A percentile compares a stretch with the other conserved stretches of the same genome.
Evolutionary conservation across 2,888 invertebrate species (phyloP).

Genomic region (Erebia epiphron): DNA sequence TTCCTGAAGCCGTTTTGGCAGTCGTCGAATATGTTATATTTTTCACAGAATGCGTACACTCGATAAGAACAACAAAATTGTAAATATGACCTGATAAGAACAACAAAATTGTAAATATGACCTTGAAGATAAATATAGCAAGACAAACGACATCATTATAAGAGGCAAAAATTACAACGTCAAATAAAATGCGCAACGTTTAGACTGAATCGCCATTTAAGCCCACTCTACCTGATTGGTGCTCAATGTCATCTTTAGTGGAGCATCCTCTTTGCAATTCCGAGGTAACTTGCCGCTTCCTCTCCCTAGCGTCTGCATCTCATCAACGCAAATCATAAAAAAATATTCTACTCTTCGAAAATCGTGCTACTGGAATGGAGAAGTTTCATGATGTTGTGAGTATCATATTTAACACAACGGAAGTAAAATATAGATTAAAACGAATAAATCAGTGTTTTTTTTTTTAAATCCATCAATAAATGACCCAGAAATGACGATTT

Average conservation of each 20-base stretch:
- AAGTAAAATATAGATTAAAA: too few relatives aligned
- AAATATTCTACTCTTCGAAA: not conserved
- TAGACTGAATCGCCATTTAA: constrained; percentile 47
- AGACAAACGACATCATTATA: not conserved
- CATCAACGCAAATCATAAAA: constrained; percentile 28
- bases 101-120: not conserved
- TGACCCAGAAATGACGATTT: too few relatives aligned
- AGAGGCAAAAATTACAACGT: constrained; percentile 31
- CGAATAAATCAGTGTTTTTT: too few relatives aligned
- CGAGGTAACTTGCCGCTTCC: constrained; percentile 74
- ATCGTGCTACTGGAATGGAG: not conserved
- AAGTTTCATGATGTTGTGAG: too few relatives aligned
- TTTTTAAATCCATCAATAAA: too few relatives aligned
- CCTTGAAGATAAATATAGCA: not conserved
- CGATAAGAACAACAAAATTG: too few relatives aligned
- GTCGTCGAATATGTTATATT: too few relatives aligned
- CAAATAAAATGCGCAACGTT: constrained; percentile 50
- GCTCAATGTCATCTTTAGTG: constrained; percentile 73
- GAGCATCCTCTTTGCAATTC: constrained; percentile 76
- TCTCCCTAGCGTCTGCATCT: constrained; percentile 44
- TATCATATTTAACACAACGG: too few relatives aligned
- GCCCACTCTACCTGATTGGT: constrained; percentile 64
- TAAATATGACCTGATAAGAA: too few relatives aligned
- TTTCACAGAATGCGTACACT: too few relatives aligned
- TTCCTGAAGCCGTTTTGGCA: too few relatives aligned